These are phyloP conservation scores for Drosophila bunnanda DNA, from an alignment of 2,888 invertebrate species.

Conservation along the genomic window DNA sequence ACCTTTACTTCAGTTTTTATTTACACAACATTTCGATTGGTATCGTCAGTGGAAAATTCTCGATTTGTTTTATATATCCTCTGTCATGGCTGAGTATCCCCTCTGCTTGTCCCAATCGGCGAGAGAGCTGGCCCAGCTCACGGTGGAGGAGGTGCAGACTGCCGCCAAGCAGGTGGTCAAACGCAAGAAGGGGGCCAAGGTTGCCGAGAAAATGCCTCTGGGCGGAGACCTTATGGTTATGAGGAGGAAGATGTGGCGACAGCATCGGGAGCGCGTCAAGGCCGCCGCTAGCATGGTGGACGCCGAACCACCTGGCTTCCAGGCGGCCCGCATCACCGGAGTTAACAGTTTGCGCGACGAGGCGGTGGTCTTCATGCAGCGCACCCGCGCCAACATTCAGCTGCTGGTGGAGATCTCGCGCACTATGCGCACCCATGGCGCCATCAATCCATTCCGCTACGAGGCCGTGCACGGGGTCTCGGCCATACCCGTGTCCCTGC, in stretches of 20 bases:
- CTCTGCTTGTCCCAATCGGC: conserved; percentile 23
- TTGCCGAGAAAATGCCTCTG: neutral
- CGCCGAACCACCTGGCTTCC: conserved; percentile 43
- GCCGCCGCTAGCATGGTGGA: conserved; percentile 40
- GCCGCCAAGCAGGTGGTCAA: conserved; percentile 4
- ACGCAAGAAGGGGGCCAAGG: conserved; percentile 4
- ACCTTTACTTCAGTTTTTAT: neutral
- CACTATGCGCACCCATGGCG: conserved; percentile 61
- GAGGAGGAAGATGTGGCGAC: conserved; percentile 44
- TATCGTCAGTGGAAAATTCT: conserved; percentile 2
- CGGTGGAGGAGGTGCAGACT: conserved; percentile 2
- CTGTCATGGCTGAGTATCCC: conserved; percentile 35
- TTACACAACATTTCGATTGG: neutral
- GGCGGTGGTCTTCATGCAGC: conserved; percentile 56
- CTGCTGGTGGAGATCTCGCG: conserved; percentile 52
- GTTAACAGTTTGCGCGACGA: conserved; percentile 49
- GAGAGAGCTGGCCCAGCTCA: conserved; percentile 18
- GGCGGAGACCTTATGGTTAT: neutral
- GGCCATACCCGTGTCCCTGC: conserved; percentile 16
- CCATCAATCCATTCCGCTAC: conserved; percentile 53
- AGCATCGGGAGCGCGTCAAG: conserved; percentile 57
- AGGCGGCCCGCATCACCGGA: conserved; percentile 57
- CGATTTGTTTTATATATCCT: neutral
- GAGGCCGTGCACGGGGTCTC: conserved; percentile 39
- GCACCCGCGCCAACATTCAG: conserved; percentile 62